A percentile compares a stretch with the other conserved stretches of the same genome.
Conservation (phyloP, 2,888 invertebrate genomes). For the Polyommatus iphigenia region DNA sequence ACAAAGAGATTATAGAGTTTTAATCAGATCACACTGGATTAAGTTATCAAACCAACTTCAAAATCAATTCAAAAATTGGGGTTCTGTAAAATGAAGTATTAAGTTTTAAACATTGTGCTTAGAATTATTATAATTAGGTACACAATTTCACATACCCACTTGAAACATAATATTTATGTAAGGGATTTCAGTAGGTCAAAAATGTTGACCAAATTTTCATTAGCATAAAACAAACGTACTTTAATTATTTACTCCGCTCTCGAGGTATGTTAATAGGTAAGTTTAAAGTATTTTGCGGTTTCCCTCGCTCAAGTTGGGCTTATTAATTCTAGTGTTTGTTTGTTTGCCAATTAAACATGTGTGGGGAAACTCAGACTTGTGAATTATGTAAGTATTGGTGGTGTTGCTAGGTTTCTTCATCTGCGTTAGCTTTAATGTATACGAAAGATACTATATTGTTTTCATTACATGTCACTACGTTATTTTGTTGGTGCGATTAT, state of each 20-base stretch:
- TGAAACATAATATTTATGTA: background rate
- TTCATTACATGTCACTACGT: background rate
- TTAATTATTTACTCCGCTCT: background rate
- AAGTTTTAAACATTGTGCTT: background rate
- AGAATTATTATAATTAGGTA: background rate
- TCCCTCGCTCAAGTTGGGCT: slow-evolving; percentile 9
- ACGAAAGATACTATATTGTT: background rate
- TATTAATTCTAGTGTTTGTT: slow-evolving; percentile 27
- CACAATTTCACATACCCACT: background rate
- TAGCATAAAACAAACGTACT: slow-evolving; percentile 13
- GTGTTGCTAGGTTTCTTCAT: slow-evolving; percentile 17
- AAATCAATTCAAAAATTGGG: background rate
- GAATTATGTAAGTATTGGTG: slow-evolving; percentile 14
- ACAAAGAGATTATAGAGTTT: no score
- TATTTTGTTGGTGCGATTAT: background rate
- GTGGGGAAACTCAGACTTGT: slow-evolving; percentile 13
- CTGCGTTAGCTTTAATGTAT: background rate
- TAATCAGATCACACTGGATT: background rate
- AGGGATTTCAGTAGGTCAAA: background rate
- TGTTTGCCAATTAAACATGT: slow-evolving; percentile 18
- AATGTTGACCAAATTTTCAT: slow-evolving; percentile 15
- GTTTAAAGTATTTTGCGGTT: slow-evolving; percentile 10
- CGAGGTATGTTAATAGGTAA: slow-evolving; percentile 16
- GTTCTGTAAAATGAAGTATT: background rate
- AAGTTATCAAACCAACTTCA: background rate